Conservation (phyloP, 2,888 invertebrate genomes). For the Carabus problematicus region DNA sequence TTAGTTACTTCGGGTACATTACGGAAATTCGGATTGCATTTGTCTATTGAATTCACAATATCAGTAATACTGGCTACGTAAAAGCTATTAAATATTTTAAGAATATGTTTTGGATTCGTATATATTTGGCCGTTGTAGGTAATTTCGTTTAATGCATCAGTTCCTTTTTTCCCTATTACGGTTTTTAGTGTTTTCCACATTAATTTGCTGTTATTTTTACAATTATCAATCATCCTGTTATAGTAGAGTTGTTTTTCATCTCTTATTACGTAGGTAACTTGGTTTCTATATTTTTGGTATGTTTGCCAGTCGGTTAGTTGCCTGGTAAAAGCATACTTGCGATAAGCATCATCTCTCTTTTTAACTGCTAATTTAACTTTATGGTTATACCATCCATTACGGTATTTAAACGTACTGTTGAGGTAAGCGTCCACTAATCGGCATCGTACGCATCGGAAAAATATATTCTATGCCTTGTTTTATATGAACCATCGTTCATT, state of each 20-base stretch:
- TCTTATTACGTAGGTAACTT: not conserved
- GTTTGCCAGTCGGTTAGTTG: not conserved
- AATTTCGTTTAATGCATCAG: not conserved
- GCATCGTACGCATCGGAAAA: conserved; percentile 16
- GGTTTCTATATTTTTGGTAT: not conserved
- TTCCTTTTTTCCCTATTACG: not conserved
- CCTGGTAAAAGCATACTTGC: not conserved
- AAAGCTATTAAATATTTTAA: too few relatives aligned
- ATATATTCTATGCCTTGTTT: conserved; percentile 9
- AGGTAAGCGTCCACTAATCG: too few relatives aligned
- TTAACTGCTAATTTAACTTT: not conserved
- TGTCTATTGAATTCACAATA: not conserved
- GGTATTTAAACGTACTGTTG: too few relatives aligned
- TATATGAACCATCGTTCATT: too few relatives aligned
- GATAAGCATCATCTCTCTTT: not conserved
- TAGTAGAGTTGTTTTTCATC: not conserved
- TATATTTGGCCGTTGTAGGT: not conserved
- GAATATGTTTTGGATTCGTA: not conserved
- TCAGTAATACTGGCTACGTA: not conserved
- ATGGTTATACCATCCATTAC: not conserved
- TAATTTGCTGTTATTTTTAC: not conserved
- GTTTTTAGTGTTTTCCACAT: conserved; percentile 13
- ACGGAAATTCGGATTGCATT: not conserved
- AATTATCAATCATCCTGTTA: not conserved
- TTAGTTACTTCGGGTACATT: too few relatives aligned